Percentiles rank a stretch among this genome's conserved stretches.
phyloP scores from a whole-genome alignment of 2,113 vertebrate genomes.

The Herpailurus yagouaroundi region DNA sequence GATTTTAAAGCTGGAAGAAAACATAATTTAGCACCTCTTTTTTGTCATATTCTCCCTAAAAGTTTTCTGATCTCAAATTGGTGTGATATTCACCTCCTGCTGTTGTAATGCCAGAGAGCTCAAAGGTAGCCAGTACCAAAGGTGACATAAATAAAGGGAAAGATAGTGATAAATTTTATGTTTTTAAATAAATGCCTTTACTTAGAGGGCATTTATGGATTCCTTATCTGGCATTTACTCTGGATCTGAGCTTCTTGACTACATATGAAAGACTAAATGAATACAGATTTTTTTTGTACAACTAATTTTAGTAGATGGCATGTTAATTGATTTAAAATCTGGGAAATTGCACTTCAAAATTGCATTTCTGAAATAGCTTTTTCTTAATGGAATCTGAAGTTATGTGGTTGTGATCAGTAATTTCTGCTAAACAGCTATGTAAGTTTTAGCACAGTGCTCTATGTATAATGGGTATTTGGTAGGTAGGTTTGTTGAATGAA shows the following conservation, averaged over 20 bases:
- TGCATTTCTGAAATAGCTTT: constrained; percentile 53
- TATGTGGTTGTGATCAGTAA: constrained; percentile 53
- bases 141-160: constrained; percentile 7
- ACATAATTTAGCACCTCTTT: background rate
- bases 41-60: constrained; percentile 39
- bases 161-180: constrained; percentile 20
- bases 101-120: background rate
- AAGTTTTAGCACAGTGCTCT: background rate
- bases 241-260: constrained; percentile 20
- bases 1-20: constrained; percentile 45
- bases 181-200: constrained; percentile 65
- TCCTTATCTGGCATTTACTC: constrained; percentile 37
- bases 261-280: constrained; percentile 47
- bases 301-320: constrained; percentile 46
- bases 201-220: constrained; percentile 27
- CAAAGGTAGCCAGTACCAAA: background rate
- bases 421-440: background rate
- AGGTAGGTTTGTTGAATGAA: constrained; percentile 29
- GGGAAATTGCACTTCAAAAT: constrained; percentile 42
- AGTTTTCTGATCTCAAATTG: constrained; percentile 33
- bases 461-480: background rate
- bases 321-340: constrained; percentile 62
- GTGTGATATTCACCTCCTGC: background rate
- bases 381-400: constrained; percentile 57
- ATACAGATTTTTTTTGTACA: constrained; percentile 28